phyloP scores from a whole-genome alignment of 1,140 invertebrate genomes.

The Eubasilissa regina region DNA sequence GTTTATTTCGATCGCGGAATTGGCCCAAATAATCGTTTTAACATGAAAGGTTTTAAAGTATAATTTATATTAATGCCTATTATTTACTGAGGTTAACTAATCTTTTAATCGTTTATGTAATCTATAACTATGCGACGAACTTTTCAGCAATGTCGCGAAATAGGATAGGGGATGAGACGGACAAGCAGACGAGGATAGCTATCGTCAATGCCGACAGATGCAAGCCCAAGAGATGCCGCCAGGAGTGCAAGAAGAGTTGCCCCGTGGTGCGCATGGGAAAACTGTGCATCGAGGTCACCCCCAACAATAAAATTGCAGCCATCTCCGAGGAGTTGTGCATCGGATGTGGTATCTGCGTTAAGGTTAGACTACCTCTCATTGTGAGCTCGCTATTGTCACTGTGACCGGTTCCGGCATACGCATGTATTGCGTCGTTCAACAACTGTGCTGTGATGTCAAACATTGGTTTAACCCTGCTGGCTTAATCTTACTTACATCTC shows the following conservation, averaged over 20 bases:
- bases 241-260: constrained; percentile 99
- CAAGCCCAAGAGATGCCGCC: constrained; percentile 98
- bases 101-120: no score
- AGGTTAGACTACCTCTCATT: constrained; percentile 74
- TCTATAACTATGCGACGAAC: neutral
- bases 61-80: neutral
- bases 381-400: no score
- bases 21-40: neutral
- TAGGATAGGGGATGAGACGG: constrained; percentile 86
- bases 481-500: no score
- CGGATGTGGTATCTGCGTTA: constrained; percentile 99
- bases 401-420: no score
- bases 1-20: constrained; percentile 16
- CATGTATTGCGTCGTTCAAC: no score
- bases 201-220: constrained; percentile 99
- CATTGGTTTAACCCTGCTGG: no score
- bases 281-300: constrained; percentile 98
- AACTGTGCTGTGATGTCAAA: no score
- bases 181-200: constrained; percentile 96
- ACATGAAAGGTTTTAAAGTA: neutral
- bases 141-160: constrained; percentile 80
- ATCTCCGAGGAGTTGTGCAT: constrained; percentile 99
- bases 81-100: no score
- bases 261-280: constrained; percentile 99
- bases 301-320: constrained; percentile 97